Evolutionary conservation across 2,888 invertebrate genomes (phyloP), one percentile per base, ranked within the genome.

Genomic region (Cybosia mesomella): DNA sequence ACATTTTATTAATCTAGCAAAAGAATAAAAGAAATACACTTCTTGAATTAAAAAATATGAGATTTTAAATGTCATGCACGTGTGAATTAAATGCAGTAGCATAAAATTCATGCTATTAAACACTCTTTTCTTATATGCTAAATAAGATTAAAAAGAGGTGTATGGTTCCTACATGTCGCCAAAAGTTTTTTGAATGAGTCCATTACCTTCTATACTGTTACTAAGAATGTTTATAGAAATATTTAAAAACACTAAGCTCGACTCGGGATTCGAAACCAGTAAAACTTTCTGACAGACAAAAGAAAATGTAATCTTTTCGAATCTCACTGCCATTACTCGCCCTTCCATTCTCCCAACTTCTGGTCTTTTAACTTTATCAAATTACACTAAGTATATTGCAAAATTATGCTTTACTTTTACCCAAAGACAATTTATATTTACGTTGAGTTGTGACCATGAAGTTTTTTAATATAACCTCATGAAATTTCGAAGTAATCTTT

Each of bases 311-410:
- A 49, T 49, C n/a, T 49, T 49, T 49, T 8, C n/a, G 18, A 49
- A n/a, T 49, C n/a, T 49, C 49, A n/a, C n/a, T 9, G n/a, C n/a
- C 49, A 49, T 49, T n/a, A 49, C 9, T 8, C 49, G 49, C 49
- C 8, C 49, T 4, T n/a, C 10, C 49, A 49, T 49, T 49, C n/a
- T n/a, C n/a, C 8, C 28, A 49, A 49, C n/a, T 49, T 49, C 39
- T 49, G 49, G 49, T 49, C 18, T 49, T 49, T 49, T 58, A 34
- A 58, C 58, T 34, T 58, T 9, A n/a, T 58, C 58, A 58, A 58
- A 58, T 58, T 49, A 49, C 49, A 49, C 5, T 49, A n/a, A n/a
- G n/a, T n/a, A 49, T 49, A 49, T 49, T 49, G 49, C 49, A n/a
- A n/a, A 49, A 49, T 49, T 49, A 49, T 49, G 49, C 49, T 49